Evolutionary conservation across 2,113 vertebrate genomes (phyloP).

Genomic region (Channa maculata): DNA sequence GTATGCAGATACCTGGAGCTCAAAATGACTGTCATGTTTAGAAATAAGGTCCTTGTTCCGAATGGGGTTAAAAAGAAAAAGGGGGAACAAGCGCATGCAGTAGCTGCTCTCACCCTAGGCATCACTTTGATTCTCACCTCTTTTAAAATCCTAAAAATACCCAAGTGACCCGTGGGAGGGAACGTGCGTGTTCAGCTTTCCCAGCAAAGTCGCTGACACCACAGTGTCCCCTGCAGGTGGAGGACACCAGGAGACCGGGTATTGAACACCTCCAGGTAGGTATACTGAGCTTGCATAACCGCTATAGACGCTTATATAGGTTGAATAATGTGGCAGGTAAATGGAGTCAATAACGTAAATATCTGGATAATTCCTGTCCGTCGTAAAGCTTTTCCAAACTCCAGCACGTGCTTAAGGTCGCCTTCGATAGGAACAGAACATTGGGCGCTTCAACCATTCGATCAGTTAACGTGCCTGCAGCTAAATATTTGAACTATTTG

Average conservation of each 20-base stretch:
- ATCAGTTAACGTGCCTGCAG: no score
- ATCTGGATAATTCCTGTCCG: no score
- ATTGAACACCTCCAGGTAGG: constrained; percentile 44
- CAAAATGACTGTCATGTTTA: constrained; percentile 39
- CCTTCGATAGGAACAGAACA: no score
- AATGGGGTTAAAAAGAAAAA: constrained; percentile 3
- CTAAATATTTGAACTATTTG: no score
- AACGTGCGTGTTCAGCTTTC: constrained; percentile 71
- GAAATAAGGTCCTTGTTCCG: constrained; percentile 37
- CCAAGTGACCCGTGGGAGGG: constrained; percentile 70
- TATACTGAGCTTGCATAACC: constrained; percentile 5
- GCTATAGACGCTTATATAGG: not conserved
- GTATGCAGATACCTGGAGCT: constrained; percentile 16
- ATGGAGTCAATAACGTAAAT: no score
- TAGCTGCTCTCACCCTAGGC: constrained; percentile 54
- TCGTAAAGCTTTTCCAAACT: no score
- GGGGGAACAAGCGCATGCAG: constrained; percentile 13
- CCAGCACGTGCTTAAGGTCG: no score
- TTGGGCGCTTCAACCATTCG: no score
- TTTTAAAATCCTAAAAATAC: constrained; percentile 78
- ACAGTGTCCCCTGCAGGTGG: constrained; percentile 75
- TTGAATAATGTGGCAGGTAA: no score
- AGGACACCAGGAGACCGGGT: constrained; percentile 64
- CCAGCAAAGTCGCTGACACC: constrained; percentile 77
- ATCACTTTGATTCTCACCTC: constrained; percentile 59